phyloP scores from a whole-genome alignment of 2,888 invertebrate species.

The Mythimna lalbum region DNA sequence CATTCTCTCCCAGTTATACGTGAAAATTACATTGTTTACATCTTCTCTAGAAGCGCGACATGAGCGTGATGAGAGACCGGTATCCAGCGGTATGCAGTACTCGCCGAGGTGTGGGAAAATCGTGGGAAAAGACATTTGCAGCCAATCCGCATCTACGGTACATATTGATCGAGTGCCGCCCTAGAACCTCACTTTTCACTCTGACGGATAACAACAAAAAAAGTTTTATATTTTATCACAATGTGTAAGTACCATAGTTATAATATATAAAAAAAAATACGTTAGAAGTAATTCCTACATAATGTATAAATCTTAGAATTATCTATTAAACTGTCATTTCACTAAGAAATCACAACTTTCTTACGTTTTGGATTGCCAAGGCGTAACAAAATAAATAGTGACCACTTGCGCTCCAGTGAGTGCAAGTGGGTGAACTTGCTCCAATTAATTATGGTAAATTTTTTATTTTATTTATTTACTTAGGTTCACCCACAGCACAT shows the following conservation, averaged over 20 bases:
- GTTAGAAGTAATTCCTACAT: neutral
- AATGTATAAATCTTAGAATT: neutral
- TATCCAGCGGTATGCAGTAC: constrained; percentile 19
- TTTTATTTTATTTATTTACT: too few relatives aligned
- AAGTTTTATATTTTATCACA: constrained; percentile 12
- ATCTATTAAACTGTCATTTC: neutral
- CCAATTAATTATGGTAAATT: too few relatives aligned
- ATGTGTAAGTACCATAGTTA: neutral
- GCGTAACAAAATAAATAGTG: too few relatives aligned
- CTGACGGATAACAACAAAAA: constrained; percentile 25
- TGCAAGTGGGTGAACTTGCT: too few relatives aligned
- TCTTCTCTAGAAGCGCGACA: neutral
- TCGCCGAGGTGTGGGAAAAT: constrained; percentile 50
- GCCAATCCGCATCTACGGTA: constrained; percentile 71
- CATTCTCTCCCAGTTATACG: too few relatives aligned
- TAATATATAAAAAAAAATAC: too few relatives aligned
- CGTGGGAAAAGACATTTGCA: constrained; percentile 78
- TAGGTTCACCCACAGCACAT: too few relatives aligned
- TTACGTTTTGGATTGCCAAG: neutral
- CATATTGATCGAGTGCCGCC: constrained; percentile 77
- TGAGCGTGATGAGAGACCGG: constrained; percentile 4
- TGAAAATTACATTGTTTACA: too few relatives aligned
- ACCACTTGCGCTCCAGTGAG: too few relatives aligned
- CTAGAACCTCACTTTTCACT: constrained; percentile 48
- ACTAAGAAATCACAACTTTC: neutral